Percentiles rank a stretch among this genome's conserved stretches.
phyloP scores from a whole-genome alignment of 2,113 vertebrate species.

The Megaceryle torquata region DNA sequence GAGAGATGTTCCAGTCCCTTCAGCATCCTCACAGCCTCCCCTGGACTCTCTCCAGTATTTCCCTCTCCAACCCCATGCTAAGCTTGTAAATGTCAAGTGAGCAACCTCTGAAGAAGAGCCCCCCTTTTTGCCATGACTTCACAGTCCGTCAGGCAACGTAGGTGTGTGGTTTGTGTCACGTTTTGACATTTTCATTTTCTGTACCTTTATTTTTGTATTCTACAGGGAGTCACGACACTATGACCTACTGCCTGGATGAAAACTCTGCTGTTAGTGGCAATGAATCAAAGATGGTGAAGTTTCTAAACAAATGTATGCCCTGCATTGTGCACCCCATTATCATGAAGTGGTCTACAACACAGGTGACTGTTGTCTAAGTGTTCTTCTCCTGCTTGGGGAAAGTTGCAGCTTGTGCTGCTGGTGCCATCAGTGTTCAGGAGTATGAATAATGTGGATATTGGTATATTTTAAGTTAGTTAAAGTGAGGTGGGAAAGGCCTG shows the following conservation, averaged over 20 bases:
- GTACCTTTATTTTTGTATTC: background rate
- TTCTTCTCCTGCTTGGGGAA: background rate
- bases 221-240: slow-evolving; percentile 88
- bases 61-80: background rate
- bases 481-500: too few relatives aligned
- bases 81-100: background rate
- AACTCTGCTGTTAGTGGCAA: slow-evolving; percentile 78
- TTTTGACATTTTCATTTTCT: background rate
- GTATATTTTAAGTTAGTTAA: too few relatives aligned
- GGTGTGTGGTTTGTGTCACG: background rate
- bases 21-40: too few relatives aligned
- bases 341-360: slow-evolving; percentile 86
- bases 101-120: background rate
- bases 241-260: slow-evolving; percentile 90
- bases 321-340: slow-evolving; percentile 80
- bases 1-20: too few relatives aligned
- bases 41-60: too few relatives aligned
- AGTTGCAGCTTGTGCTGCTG: background rate
- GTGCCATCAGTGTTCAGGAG: too few relatives aligned
- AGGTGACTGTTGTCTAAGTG: slow-evolving; percentile 56
- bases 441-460: too few relatives aligned
- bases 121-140: background rate
- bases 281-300: slow-evolving; percentile 76
- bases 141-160: background rate
- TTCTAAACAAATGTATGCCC: slow-evolving; percentile 77